Evolutionary conservation across 2,113 vertebrate species (phyloP).

Genomic region (Gopherus evgoodei): DNA sequence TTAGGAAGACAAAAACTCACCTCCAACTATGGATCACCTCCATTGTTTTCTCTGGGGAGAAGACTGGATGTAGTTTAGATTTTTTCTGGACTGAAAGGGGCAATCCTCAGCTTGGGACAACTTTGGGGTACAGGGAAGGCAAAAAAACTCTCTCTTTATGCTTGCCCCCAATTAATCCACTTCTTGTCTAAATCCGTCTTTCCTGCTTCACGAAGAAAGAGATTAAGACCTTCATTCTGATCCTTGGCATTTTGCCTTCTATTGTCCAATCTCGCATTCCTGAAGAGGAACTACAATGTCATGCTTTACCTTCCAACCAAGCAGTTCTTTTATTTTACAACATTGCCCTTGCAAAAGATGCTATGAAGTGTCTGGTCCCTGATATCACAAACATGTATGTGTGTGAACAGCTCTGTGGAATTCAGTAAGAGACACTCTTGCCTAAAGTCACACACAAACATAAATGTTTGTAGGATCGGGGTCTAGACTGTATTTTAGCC

Average conservation of each 20-base stretch:
- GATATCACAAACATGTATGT: not conserved
- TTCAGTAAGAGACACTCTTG: rapidly evolving
- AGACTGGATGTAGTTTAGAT: conserved; percentile 3
- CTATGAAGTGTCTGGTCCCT: not conserved
- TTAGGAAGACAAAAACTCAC: not conserved
- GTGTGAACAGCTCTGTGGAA: not conserved
- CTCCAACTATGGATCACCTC: not conserved
- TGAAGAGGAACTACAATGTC: not conserved
- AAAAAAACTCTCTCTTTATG: not conserved
- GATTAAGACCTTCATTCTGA: not conserved
- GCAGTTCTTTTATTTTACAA: not conserved
- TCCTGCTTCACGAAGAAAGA: not conserved
- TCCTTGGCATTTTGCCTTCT: not conserved
- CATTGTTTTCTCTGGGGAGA: not conserved
- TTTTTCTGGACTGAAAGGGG: not conserved
- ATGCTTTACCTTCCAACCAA: not conserved
- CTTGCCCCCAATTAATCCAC: not conserved
- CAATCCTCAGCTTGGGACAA: conserved; percentile 10
- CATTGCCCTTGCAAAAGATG: not conserved
- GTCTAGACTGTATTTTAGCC: not conserved
- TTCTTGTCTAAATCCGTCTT: conserved; percentile 7
- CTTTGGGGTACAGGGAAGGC: not conserved
- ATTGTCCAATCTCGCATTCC: not conserved
- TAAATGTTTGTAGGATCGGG: not conserved
- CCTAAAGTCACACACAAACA: not conserved